Base-by-base conservation (phyloP, 2,888 invertebrate species). In the Tenthredo amoena region DNA sequence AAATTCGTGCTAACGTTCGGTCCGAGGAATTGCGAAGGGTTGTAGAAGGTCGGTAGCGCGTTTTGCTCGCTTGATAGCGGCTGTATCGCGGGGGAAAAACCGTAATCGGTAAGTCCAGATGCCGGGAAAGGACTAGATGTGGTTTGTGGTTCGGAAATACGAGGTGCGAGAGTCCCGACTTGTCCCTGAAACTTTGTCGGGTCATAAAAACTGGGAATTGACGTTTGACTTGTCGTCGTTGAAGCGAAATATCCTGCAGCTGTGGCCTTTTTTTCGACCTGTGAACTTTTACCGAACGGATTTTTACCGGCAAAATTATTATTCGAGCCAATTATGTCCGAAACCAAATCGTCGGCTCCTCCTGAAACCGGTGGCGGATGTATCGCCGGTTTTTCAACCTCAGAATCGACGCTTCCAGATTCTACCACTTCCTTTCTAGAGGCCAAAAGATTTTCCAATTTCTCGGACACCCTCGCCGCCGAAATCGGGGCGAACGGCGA, bases 391-490 rank as follows among this genome's bases (percentile, higher is more conserved):
- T 34, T 21, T 37, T 72, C 72, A 15, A 40, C 18, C 34, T 26
- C 47, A 50, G 26, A 77, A 47, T 34, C 15, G n/a, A 7, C 6
- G n/a, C n/a, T 55, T 55, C 43, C 47, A 37, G 74, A 74, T 10
- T 34, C 43, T 7, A 9, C 2, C 10, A 47, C 62, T 4, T 71
- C 83, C 7, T 81, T 81, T 31, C 62, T 81, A 21, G n/a, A n/a
- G 3, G 90, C 89, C 18, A 92, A 89, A 40, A 93, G 86, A 85
- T 93, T 89, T 85, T 93, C 92, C 68, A 93, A 90, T 74, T 91
- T 93, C 76, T 92, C 91, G 1, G 91, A 90, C 0, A 93, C 91
- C 86, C 91, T 90, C 40, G 91, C 90, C 26, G 91, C 92, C 10
- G 90, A 92, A 74, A 91, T 90, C 0, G 91, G 90, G 26, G 89